A percentile compares a stretch with the other conserved stretches of the same genome.
Evolutionary conservation across 1,140 invertebrate species (phyloP).

Genomic region (Polypedilum vanderplanki): DNA sequence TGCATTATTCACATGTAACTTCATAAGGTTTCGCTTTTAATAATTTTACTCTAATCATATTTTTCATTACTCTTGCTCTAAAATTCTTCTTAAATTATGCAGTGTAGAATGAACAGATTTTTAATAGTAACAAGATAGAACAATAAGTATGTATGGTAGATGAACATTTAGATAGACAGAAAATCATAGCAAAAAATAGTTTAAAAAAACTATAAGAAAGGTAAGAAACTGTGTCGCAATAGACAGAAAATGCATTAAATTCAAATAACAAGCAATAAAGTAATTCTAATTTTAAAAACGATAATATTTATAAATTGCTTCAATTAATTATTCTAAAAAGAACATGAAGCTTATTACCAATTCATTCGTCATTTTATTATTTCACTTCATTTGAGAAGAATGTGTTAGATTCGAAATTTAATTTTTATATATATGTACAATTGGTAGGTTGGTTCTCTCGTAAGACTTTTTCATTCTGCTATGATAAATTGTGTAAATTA

Average conservation of each 20-base stretch:
- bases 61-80: constrained; percentile 4
- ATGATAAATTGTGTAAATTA: no score
- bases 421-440: no score
- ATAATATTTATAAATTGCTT: constrained; percentile 7
- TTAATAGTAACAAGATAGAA: constrained; percentile 8
- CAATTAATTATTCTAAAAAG: constrained; percentile 4
- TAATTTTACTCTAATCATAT: neutral
- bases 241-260: neutral
- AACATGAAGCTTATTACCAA: neutral
- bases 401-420: no score
- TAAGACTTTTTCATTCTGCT: no score
- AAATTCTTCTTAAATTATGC: neutral
- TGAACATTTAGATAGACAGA: neutral
- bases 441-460: no score
- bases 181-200: neutral
- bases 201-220: neutral
- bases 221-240: neutral
- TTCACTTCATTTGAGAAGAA: no score
- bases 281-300: neutral
- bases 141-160: neutral
- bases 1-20: neutral
- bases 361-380: neutral
- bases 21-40: constrained; percentile 7
- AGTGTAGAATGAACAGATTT: neutral
- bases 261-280: constrained; percentile 7